Conservation (phyloP, 2,113 vertebrate genomes). For the Tragelaphus buxtoni region DNA sequence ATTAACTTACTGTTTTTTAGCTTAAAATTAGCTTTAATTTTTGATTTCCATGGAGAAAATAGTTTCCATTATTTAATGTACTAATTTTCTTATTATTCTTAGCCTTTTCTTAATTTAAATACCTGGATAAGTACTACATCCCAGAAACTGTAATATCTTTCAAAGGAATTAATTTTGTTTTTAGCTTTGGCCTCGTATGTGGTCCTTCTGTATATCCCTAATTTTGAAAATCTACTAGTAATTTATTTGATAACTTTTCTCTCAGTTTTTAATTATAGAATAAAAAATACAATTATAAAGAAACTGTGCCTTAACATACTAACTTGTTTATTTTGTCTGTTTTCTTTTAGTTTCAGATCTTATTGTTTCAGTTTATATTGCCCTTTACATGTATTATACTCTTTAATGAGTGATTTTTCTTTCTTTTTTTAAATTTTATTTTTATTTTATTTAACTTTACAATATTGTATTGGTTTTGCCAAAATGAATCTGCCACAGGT, state of each 20-base stretch:
- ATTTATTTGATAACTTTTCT: not conserved
- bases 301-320: not conserved
- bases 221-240: not conserved
- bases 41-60: conserved; percentile 13
- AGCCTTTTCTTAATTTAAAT: not conserved
- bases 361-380: not conserved
- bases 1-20: not conserved
- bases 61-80: not conserved
- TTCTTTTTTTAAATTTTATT: no score
- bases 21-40: not conserved
- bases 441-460: no score
- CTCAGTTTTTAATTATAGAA: not conserved
- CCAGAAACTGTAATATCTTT: not conserved
- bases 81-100: not conserved
- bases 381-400: not conserved
- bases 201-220: not conserved
- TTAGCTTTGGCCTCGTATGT: not conserved
- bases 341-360: not conserved
- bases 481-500: no score
- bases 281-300: not conserved
- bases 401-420: not conserved
- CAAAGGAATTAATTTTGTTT: not conserved
- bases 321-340: not conserved
- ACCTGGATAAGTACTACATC: not conserved
- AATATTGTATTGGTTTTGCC: no score